Evolutionary conservation across 2,797 vertebrate genomes (phyloP).

Genomic region (Arctocebus calabarensis): DNA sequence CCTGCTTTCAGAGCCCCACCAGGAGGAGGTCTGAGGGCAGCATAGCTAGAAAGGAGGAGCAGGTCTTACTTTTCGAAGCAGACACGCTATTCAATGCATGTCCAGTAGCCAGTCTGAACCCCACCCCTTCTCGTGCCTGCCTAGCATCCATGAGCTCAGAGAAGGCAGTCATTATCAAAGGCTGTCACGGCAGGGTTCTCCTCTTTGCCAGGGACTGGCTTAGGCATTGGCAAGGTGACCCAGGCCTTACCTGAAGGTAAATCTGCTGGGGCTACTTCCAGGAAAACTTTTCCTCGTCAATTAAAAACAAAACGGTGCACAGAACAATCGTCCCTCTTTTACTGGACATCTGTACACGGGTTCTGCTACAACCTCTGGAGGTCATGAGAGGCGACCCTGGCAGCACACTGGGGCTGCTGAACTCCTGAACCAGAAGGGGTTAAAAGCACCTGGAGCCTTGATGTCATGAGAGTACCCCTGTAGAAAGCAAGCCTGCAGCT

Average conservation of each 20-base stretch:
- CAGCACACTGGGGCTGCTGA: neutral
- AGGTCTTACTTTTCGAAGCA: neutral
- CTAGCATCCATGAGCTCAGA: neutral
- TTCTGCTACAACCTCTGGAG: neutral
- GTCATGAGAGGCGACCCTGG: neutral
- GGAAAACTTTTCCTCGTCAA: neutral
- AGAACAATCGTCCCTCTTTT: neutral
- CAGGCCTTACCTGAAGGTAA: neutral
- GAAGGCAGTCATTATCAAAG: neutral
- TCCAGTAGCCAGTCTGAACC: neutral
- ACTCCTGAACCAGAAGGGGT: neutral
- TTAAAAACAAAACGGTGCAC: slow-evolving; percentile 18
- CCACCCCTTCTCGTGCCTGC: neutral
- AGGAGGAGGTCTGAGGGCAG: neutral
- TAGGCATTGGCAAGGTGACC: neutral
- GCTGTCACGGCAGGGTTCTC: neutral
- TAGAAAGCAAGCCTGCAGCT: neutral
- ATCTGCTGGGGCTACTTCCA: neutral
- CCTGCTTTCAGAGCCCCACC: neutral
- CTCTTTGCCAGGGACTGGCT: neutral
- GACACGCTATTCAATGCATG: neutral
- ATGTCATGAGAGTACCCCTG: neutral
- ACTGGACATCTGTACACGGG: neutral
- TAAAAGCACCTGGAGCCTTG: neutral
- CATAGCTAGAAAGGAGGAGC: neutral